Percentiles rank a stretch among this genome's conserved stretches.
phyloP scores from a whole-genome alignment of 2,888 invertebrate species.

The Brachyopa scutellaris region DNA sequence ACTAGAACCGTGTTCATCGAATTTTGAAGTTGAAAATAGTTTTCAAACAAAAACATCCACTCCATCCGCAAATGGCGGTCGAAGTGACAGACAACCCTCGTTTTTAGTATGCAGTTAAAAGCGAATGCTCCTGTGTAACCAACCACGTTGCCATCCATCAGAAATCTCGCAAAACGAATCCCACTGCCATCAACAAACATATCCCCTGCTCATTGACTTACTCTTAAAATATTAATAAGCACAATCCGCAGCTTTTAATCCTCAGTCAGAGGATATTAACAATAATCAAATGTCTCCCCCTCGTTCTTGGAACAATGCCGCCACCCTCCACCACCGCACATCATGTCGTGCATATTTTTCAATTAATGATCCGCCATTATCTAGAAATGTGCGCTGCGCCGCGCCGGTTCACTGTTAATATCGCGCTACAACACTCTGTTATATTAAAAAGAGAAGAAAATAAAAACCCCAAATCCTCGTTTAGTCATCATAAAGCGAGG shows the following conservation, averaged over 20 bases:
- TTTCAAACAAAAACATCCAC: too few species aligned
- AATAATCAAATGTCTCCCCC: constrained; percentile 47
- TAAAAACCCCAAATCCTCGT: constrained; percentile 41
- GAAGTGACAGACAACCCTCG: too few species aligned
- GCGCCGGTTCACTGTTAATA: constrained; percentile 26
- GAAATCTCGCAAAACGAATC: not conserved
- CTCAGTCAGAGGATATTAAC: constrained; percentile 21
- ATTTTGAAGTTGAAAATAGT: too few species aligned
- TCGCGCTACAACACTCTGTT: constrained; percentile 24
- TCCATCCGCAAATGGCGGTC: too few species aligned
- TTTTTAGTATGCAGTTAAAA: not conserved
- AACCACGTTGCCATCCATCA: not conserved
- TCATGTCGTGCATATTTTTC: constrained; percentile 55
- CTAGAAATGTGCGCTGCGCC: constrained; percentile 42
- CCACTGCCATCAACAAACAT: not conserved
- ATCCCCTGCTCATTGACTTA: not conserved
- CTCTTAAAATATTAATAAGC: constrained; percentile 58
- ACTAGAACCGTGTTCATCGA: too few species aligned
- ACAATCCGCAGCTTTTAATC: constrained; percentile 46
- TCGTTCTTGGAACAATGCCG: constrained; percentile 26
- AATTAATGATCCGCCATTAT: constrained; percentile 64
- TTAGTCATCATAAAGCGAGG: constrained; percentile 35
- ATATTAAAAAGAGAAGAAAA: constrained; percentile 34
- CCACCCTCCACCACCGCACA: not conserved
- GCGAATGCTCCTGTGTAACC: not conserved